Evolutionary conservation across 2,888 invertebrate species (phyloP).

Genomic region (Agrochola lychnidis): DNA sequence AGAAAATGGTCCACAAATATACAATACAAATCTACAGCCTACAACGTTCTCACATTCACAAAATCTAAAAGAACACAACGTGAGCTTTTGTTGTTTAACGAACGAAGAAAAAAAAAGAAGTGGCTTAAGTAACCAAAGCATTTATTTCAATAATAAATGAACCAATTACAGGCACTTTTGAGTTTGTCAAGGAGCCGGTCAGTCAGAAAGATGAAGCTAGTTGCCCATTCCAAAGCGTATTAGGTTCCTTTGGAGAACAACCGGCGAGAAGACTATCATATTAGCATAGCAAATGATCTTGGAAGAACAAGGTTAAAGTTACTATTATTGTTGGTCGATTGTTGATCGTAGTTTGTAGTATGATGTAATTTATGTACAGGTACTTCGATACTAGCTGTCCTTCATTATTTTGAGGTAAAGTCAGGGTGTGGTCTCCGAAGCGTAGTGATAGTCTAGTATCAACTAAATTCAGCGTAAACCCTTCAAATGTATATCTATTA

Average conservation of each 20-base stretch:
- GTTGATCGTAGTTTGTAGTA: neutral
- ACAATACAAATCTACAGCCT: no score
- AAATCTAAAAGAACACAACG: no score
- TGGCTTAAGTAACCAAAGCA: neutral
- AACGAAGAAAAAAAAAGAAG: neutral
- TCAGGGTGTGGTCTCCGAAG: neutral
- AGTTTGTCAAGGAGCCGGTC: neutral
- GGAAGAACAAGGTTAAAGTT: neutral
- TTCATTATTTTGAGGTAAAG: neutral
- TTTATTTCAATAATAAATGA: neutral
- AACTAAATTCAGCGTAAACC: neutral
- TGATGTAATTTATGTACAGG: neutral
- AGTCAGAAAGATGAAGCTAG: neutral
- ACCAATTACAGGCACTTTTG: neutral
- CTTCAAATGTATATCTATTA: conserved; percentile 5
- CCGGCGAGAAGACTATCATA: neutral
- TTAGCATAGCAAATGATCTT: neutral
- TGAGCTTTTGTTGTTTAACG: neutral
- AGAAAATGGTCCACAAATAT: no score
- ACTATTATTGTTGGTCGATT: neutral
- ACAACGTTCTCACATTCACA: no score
- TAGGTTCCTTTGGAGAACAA: neutral
- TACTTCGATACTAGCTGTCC: neutral
- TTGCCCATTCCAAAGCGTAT: neutral
- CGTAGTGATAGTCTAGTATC: neutral